Percentiles rank a stretch among this genome's conserved stretches.
phyloP scores from a whole-genome alignment of 2,888 invertebrate genomes.

The Acleris laterana region DNA sequence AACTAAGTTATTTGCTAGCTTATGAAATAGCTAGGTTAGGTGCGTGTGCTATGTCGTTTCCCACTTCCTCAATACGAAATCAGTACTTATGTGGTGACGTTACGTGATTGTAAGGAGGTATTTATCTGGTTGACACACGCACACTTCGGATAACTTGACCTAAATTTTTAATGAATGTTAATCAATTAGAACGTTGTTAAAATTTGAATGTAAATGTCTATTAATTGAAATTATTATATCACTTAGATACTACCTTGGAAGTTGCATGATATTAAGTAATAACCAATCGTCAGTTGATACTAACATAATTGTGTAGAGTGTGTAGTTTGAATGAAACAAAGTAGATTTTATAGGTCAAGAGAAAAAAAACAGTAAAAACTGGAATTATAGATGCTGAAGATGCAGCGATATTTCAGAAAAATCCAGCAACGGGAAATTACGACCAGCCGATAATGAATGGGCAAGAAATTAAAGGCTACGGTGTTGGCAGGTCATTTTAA shows the following conservation, averaged over 20 bases:
- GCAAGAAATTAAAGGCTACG: constrained; percentile 19
- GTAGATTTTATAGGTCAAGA: neutral
- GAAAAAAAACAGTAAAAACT: neutral
- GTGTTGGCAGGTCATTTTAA: neutral
- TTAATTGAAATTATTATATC: neutral
- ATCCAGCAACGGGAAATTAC: constrained; percentile 10
- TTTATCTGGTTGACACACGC: constrained; percentile 37
- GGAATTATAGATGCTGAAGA: constrained; percentile 2
- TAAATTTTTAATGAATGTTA: constrained; percentile 13
- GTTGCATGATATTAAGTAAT: neutral
- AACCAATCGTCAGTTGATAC: too few relatives aligned
- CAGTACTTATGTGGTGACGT: constrained; percentile 50
- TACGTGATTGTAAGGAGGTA: constrained; percentile 54
- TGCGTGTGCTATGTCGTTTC: constrained; percentile 56
- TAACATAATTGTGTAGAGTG: too few relatives aligned
- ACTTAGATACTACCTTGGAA: constrained; percentile 6
- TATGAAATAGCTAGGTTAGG: constrained; percentile 46
- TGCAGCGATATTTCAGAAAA: constrained; percentile 13
- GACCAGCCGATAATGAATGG: constrained; percentile 16
- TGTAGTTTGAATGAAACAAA: too few relatives aligned
- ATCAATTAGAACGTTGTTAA: neutral
- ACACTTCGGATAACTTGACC: constrained; percentile 22
- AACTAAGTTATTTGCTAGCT: constrained; percentile 48
- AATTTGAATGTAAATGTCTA: neutral
- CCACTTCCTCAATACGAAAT: constrained; percentile 59